These are phyloP conservation scores for Haemorhous mexicanus DNA, from an alignment of 2,113 vertebrate species.

Conservation along the genomic window DNA sequence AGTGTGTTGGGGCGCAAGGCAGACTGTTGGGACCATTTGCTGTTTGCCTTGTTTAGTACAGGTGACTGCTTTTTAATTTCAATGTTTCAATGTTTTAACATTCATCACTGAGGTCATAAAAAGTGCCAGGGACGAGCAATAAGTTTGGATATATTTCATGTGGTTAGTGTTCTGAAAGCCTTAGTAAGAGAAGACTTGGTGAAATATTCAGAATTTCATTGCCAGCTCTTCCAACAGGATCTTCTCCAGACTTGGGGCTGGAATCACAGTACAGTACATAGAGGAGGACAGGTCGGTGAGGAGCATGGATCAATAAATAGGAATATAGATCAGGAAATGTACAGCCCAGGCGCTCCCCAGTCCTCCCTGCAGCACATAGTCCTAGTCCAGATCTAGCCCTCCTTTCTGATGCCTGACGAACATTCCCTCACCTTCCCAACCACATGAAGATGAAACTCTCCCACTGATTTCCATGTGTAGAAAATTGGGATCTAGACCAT, in stretches of 20 bases:
- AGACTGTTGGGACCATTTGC: neutral
- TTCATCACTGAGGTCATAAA: neutral
- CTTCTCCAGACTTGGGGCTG: neutral
- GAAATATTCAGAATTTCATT: neutral
- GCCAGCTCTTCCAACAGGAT: neutral
- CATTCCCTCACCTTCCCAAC: neutral
- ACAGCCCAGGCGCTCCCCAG: neutral
- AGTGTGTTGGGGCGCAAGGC: accelerated
- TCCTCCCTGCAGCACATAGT: neutral
- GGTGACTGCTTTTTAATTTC: constrained; percentile 8
- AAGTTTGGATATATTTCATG: neutral
- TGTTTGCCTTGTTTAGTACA: neutral
- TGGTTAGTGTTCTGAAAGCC: neutral
- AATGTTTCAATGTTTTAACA: neutral
- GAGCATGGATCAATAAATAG: neutral
- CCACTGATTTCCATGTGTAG: neutral
- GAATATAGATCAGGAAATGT: accelerated
- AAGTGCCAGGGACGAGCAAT: neutral
- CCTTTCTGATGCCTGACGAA: neutral
- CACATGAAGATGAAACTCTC: neutral
- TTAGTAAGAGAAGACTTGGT: neutral
- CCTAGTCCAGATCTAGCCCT: neutral
- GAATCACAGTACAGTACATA: neutral
- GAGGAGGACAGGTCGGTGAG: neutral
- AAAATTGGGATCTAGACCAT: neutral